phyloP scores from a whole-genome alignment of 1,140 invertebrate species.

The Papilio machaon region DNA sequence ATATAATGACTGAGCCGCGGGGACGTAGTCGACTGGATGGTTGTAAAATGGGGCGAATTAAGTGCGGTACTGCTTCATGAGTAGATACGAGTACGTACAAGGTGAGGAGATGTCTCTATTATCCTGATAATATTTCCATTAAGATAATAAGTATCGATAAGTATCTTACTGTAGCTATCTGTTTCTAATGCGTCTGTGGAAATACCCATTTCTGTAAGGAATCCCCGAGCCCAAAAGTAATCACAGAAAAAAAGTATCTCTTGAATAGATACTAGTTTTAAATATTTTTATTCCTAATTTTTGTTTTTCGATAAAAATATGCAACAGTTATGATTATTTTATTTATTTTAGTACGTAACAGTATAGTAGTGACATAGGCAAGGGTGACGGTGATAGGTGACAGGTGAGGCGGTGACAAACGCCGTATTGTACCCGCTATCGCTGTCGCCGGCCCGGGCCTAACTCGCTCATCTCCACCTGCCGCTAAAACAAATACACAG shows the following conservation, averaged over 20 bases:
- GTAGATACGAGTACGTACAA: neutral
- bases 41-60: neutral
- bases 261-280: too few species aligned
- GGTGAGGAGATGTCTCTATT: too few species aligned
- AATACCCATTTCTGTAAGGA: too few species aligned
- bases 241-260: too few species aligned
- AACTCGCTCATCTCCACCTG: neutral
- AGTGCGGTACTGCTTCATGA: neutral
- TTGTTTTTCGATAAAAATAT: too few species aligned
- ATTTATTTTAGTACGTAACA: neutral
- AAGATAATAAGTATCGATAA: too few species aligned
- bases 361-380: neutral
- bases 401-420: neutral
- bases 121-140: too few species aligned
- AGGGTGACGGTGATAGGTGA: constrained; percentile 10
- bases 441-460: neutral
- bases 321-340: too few species aligned
- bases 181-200: too few species aligned
- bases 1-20: constrained; percentile 21
- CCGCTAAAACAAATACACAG: neutral
- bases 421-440: neutral
- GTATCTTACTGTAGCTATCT: too few species aligned
- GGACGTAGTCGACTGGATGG: neutral
- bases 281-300: too few species aligned
- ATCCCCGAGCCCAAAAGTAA: too few species aligned